Evolutionary conservation across 2,888 invertebrate genomes (phyloP).

Genomic region (Tanaodytes sp.): DNA sequence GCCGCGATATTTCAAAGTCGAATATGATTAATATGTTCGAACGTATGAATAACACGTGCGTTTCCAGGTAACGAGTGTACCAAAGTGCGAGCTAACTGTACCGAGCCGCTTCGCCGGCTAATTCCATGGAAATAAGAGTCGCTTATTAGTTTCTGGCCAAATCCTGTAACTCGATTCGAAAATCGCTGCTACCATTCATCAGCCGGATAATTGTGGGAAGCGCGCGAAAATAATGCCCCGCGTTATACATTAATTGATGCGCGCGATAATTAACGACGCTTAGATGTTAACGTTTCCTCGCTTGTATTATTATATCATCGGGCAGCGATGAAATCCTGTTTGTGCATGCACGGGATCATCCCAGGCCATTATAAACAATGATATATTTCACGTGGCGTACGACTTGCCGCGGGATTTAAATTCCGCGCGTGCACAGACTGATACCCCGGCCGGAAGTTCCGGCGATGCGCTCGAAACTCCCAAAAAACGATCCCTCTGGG

Average conservation of each 20-base stretch:
- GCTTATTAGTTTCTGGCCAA: slow-evolving; percentile 40
- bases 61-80: slow-evolving; percentile 30
- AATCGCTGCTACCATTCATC: slow-evolving; percentile 36
- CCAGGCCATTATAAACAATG: slow-evolving; percentile 25
- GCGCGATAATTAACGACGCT: slow-evolving; percentile 41
- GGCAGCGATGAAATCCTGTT: slow-evolving; percentile 1
- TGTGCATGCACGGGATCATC: slow-evolving; percentile 31
- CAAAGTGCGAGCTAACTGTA: slow-evolving; percentile 39
- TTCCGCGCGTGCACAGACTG: slow-evolving; percentile 37
- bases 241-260: slow-evolving; percentile 41
- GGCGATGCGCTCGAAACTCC: slow-evolving; percentile 26
- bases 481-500: too few species aligned
- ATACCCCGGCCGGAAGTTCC: slow-evolving; percentile 39
- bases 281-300: too few species aligned
- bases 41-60: slow-evolving; percentile 42
- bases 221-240: slow-evolving; percentile 38
- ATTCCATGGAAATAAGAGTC: slow-evolving; percentile 37
- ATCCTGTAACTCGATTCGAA: slow-evolving; percentile 36
- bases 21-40: slow-evolving; percentile 42
- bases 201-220: slow-evolving; percentile 35
- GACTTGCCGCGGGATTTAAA: slow-evolving; percentile 37
- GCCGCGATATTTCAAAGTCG: too few species aligned
- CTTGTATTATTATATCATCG: slow-evolving; percentile 28
- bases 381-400: slow-evolving; percentile 43
- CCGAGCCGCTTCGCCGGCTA: background rate